Conservation (phyloP, 2,113 vertebrate species). For the Cavia aperea region DNA sequence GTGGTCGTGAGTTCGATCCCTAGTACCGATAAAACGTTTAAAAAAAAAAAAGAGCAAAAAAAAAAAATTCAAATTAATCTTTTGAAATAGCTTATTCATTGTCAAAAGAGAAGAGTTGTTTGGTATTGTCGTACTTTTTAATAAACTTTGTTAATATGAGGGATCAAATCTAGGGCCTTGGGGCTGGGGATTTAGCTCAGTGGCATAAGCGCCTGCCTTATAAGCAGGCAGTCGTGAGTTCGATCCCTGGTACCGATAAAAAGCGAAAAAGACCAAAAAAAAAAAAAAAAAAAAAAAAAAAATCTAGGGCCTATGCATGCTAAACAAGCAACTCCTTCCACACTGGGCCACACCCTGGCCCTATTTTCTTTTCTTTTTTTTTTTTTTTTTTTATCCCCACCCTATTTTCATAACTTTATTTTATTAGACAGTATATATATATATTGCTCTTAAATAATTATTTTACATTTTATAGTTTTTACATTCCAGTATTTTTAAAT, state of each 20-base stretch:
- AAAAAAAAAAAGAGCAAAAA: no score
- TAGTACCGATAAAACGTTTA: no score
- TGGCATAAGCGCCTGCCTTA: no score
- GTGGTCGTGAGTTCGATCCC: no score
- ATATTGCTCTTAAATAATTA: neutral
- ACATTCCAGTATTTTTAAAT: neutral
- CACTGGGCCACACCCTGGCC: neutral
- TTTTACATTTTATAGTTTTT: slow-evolving; percentile 11
- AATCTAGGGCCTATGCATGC: neutral
- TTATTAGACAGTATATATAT: neutral
- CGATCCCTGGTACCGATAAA: no score
- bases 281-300: no score
- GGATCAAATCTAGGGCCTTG: neutral
- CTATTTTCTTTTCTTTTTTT: neutral
- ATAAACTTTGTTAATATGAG: neutral
- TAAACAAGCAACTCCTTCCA: neutral
- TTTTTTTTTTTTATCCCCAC: no score
- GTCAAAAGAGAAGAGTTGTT: slow-evolving; percentile 32
- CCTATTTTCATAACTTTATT: neutral
- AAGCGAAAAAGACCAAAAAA: no score
- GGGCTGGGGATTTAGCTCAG: no score
- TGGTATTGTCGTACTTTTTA: neutral
- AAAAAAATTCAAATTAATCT: slow-evolving; percentile 5
- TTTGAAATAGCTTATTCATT: slow-evolving; percentile 31
- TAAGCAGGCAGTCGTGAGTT: no score